phyloP scores from a whole-genome alignment of 2,888 invertebrate genomes.

The Leptinotarsa tumamoca region DNA sequence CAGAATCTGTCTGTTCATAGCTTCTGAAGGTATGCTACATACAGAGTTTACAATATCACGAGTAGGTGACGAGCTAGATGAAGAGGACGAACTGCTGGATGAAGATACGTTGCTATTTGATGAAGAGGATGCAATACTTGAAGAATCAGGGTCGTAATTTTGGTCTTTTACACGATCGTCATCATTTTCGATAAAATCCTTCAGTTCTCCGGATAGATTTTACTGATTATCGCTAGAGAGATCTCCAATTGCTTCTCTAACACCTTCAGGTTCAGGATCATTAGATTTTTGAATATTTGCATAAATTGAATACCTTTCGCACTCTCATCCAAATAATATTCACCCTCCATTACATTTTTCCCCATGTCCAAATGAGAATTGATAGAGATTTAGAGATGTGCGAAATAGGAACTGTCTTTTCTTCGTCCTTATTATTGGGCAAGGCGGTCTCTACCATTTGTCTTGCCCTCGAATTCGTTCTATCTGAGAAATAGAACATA shows the following conservation, averaged over 20 bases:
- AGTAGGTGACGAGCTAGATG: not conserved
- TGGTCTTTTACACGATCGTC: not conserved
- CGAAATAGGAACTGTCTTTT: not conserved
- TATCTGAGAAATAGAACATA: not conserved
- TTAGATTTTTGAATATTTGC: not conserved
- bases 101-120: not conserved
- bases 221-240: not conserved
- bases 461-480: not conserved
- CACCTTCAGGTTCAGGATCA: not conserved
- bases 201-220: not conserved
- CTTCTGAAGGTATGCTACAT: not conserved
- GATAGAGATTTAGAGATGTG: not conserved
- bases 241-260: not conserved
- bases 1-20: not conserved
- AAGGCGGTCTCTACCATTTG: not conserved
- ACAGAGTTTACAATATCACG: not conserved
- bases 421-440: not conserved
- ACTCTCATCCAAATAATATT: not conserved
- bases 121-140: not conserved
- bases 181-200: not conserved
- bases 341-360: not conserved
- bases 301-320: not conserved
- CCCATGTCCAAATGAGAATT: not conserved
- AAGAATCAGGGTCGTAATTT: not conserved
- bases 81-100: not conserved